Evolutionary conservation across 2,797 vertebrate genomes (phyloP), one percentile per base, ranked within the genome.

Genomic region (Danio choprae): DNA sequence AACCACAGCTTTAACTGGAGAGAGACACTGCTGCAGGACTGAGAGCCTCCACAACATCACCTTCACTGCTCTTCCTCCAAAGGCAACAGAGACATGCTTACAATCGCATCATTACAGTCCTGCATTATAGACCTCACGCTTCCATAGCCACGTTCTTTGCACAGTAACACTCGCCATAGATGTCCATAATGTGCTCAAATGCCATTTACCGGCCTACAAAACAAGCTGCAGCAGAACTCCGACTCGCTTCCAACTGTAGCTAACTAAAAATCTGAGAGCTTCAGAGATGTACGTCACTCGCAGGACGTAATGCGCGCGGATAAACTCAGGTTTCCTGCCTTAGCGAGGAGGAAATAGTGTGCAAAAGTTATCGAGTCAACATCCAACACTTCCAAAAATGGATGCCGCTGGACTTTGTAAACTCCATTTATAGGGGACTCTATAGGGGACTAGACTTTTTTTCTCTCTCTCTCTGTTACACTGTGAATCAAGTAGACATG

Each of bases 1-100:
- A 99, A 98, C 55, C 97, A 98, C 84, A 97, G 96, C 90, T 99
- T 99, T 94, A 98, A 97, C 94, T 99, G 98, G 98, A 96, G 98
- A 92, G 98, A 99, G 90, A 96, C 96, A 58, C 89, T 99, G 51
- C 94, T 96, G 53, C 97, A 98, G 79, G 96, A 99, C 86, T 95
- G 87, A 95, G 82, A 79, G 81, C 83, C 18, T 53, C 70, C 69
- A 22, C 65, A 29, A 69, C 59, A 43, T 41, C 10, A 16, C 58
- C 56, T 53, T 78, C 79, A 67, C 29, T 53, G 72, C 73, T 71
- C 59, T 71, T 81, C 18, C 68, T 73, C 69, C 55, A 53, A 53
- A 38, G 69, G 65, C 74, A 82, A 68, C 70, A 60, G 48, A 62
- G 69, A 58, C 29, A 86, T 80, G 87, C 87, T 89, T 74, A 88